Evolutionary conservation across 2,113 vertebrate species (phyloP).

Genomic region (Leucoraja erinaceus): DNA sequence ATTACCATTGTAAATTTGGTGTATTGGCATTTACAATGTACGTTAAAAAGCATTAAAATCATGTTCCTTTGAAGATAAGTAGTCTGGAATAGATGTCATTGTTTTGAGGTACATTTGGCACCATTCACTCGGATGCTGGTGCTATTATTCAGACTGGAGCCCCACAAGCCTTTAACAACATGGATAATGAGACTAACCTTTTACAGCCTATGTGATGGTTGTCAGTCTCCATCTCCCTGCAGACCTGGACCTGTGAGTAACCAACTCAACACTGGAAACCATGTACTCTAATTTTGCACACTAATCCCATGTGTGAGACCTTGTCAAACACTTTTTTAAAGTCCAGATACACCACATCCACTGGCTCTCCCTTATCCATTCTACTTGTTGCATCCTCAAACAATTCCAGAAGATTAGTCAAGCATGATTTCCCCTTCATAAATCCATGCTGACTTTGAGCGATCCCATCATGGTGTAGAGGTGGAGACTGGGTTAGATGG

Average conservation of each 20-base stretch:
- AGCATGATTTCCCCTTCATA: no score
- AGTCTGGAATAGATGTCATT: neutral
- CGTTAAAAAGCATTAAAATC: neutral
- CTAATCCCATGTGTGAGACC: no score
- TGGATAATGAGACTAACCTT: slow-evolving; percentile 28
- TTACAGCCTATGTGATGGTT: neutral
- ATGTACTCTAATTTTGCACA: no score
- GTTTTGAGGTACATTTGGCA: neutral
- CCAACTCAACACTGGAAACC: neutral
- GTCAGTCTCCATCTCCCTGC: neutral
- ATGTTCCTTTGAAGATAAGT: neutral
- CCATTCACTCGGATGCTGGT: neutral
- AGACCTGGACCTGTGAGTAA: neutral
- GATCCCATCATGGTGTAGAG: no score
- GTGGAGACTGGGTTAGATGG: no score
- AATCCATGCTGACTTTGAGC: no score
- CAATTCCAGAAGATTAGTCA: no score
- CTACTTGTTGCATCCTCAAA: no score
- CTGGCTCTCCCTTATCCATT: no score
- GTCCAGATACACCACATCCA: no score
- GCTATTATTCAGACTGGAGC: neutral
- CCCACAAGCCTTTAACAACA: neutral
- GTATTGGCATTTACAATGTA: neutral
- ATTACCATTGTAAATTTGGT: neutral
- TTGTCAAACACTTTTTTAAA: no score